These are phyloP conservation scores for Aplochiton taeniatus DNA, from an alignment of 2,797 vertebrate species.

Conservation along the genomic window DNA sequence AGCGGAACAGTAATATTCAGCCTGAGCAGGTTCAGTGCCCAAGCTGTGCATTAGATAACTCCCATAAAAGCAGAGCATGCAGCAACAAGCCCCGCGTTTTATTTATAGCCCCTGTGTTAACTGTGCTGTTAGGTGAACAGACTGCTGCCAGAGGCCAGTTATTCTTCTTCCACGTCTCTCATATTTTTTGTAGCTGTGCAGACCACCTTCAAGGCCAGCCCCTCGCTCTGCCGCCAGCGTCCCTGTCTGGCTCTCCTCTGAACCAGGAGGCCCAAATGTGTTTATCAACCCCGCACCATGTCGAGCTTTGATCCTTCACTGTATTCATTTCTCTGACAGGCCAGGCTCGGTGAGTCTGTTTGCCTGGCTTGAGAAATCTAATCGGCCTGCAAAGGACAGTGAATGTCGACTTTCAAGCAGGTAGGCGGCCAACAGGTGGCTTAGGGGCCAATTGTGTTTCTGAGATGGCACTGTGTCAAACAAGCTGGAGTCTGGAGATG, in stretches of 20 bases:
- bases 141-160: conserved; percentile 3
- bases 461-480: too few relatives aligned
- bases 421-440: too few relatives aligned
- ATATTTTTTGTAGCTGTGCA: neutral
- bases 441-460: too few relatives aligned
- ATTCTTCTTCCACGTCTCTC: conserved; percentile 6
- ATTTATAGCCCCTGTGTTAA: conserved; percentile 27
- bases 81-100: conserved; percentile 16
- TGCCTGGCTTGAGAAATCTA: neutral
- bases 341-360: conserved; percentile 9
- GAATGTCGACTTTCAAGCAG: too few relatives aligned
- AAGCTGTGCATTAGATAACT: conserved; percentile 23
- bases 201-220: conserved; percentile 3
- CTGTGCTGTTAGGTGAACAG: conserved; percentile 30
- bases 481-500: too few relatives aligned
- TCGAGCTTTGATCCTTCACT: conserved; percentile 25
- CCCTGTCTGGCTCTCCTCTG: conserved; percentile 1
- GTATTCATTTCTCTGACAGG: neutral
- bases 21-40: conserved; percentile 18
- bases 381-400: too few relatives aligned
- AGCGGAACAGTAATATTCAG: neutral
- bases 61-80: conserved; percentile 21
- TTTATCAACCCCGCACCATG: conserved; percentile 19
- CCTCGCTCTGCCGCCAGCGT: conserved; percentile 7
- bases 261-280: conserved; percentile 7